Base-by-base conservation (phyloP, 2,797 vertebrate species). In the Melopsittacus undulatus region DNA sequence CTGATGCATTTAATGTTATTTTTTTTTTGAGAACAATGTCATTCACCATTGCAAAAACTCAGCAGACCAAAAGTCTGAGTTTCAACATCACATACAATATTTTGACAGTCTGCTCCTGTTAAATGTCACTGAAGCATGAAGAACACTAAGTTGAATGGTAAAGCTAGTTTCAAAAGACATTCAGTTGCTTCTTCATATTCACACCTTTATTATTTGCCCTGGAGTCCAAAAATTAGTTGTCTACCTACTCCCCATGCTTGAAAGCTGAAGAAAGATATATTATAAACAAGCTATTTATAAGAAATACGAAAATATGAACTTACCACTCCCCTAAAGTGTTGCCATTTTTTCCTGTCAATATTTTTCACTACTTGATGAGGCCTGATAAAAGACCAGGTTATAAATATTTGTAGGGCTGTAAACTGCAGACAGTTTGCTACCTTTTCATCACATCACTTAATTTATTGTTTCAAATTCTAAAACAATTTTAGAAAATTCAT, bases 41-140 rank as follows among this genome's bases (percentile, higher is more conserved):
- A 59, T 68, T 85, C 67, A 63, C 21, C 24, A 26, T 4, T 52
- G 30, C 29, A 59, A 89, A 83, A 83, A 24, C 26, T 66, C 38
- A 83, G 20, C 63, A 43, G 12, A 57, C 34, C 45, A 32, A 32
- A 13, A 48, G 40, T 42, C 42, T 66, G 8, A 89, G 74, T 80
- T 80, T 80, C 38, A 45, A 43, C 48, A 59, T 63, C 52, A 76
- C 9, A 45, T 29, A 52, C 10, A 79, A 57, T 86, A 86, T 76
- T 93, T 83, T 91, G 85, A 91, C 85, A 91, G 59, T 46, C 24
- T 54, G 40, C 43, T 75, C 72, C 83, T 91, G 63, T 61, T 87
- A 87, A 93, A 76, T 48, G 59, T 13, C 86, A 89, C 19, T 43
- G 74, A 86, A 91, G 40, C 82, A 72, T 59, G 73, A 86, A 72